phyloP scores from a whole-genome alignment of 1,140 invertebrate genomes.

The Ceratosolen fusciceps region DNA sequence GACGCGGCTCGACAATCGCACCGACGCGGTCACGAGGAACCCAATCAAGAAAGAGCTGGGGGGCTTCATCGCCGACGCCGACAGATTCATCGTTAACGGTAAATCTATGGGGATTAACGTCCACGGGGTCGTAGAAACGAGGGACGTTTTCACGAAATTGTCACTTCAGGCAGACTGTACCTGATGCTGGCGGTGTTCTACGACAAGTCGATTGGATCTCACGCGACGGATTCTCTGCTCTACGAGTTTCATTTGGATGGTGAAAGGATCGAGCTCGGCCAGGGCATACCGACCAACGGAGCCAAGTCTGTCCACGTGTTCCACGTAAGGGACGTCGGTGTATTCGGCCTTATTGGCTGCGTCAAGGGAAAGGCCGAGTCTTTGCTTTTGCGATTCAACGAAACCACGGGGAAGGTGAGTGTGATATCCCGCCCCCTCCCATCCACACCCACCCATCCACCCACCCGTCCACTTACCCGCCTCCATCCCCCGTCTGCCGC shows the following conservation, averaged over 20 bases:
- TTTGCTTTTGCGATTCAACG: slow-evolving; percentile 52
- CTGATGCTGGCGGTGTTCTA: slow-evolving; percentile 58
- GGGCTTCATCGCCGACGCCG: slow-evolving; percentile 56
- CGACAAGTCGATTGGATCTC: slow-evolving; percentile 46
- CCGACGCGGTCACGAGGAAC: neutral
- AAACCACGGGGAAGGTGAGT: neutral
- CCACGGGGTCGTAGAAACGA: too few species aligned
- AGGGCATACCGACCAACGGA: slow-evolving; percentile 52
- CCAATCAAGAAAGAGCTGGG: slow-evolving; percentile 34
- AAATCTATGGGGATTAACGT: neutral
- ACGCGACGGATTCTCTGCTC: slow-evolving; percentile 53
- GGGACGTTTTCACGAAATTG: too few species aligned
- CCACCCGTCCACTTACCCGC: too few species aligned
- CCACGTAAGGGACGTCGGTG: slow-evolving; percentile 34
- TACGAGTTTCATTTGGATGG: slow-evolving; percentile 53
- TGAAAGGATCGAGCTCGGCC: slow-evolving; percentile 42
- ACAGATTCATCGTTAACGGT: slow-evolving; percentile 53
- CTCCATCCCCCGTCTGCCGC: too few species aligned
- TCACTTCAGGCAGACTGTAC: slow-evolving; percentile 51
- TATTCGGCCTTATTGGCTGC: slow-evolving; percentile 55
- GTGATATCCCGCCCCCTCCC: too few species aligned
- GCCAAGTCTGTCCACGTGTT: slow-evolving; percentile 56
- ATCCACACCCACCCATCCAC: too few species aligned
- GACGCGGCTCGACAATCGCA: slow-evolving; percentile 26
- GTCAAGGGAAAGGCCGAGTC: slow-evolving; percentile 51